Base-by-base conservation (phyloP, 2,113 vertebrate species). In the Neodontobutis hainanensis region DNA sequence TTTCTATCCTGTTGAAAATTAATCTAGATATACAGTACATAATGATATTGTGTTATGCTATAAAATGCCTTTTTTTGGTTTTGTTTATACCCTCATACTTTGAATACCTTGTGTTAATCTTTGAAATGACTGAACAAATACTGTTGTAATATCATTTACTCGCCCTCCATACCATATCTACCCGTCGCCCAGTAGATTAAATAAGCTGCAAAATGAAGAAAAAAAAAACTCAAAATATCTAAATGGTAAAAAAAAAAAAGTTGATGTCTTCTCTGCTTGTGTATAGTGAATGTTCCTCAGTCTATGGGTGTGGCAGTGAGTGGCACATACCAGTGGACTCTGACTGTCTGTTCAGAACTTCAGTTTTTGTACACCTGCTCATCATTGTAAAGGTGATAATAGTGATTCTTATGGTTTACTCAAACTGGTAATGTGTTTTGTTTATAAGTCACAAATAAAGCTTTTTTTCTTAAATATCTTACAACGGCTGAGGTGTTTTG, bases 361-460 rank as follows among this genome's bases (percentile, higher is more conserved):
- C 63, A 53, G 73, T 88, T 90, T 92, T 93, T 93, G 93, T 94
- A 93, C 91, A 92, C 89, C 88, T 90, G 87, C 82, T 92, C 77
- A 89, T 92, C 86, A 88, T 86, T 93, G 91, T 93, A 82, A 88
- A 85, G 78, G 91, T 94, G 91, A 89, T 85, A 76, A 80, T 91
- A 87, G 87, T 92, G 88, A 84, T 82, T 90, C 84, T 85, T 90
- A 88, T 92, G 81, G 90, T 89, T 93, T 92, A 70, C 82, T 88
- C 80, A 85, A 93, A 85, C 88, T 93, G 90, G 88, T 92, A 90
- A 90, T 70, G 90, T 94, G 93, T 93, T 94, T 93, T 92, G 90
- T 92, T 93, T 90, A 92, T 87, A 92, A 89, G 90, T 91, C 90
- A 93, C 91, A 87, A 94, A 94, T 94, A 94, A 93, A 93, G 73